Evolutionary conservation across 2,113 vertebrate species (phyloP).

Genomic region (Seriola aureovittata): DNA sequence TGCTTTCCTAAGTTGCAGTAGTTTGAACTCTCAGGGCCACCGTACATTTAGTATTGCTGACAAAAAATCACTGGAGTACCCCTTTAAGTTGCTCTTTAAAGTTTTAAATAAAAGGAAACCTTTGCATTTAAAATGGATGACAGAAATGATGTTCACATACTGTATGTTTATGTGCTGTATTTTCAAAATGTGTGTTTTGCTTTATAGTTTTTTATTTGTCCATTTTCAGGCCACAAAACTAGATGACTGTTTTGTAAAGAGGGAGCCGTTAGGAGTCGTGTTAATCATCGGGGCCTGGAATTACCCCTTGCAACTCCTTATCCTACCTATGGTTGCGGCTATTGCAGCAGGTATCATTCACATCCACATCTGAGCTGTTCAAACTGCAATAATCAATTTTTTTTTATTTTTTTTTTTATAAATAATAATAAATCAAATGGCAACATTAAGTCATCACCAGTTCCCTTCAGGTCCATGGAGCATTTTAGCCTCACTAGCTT

Average conservation of each 20-base stretch:
- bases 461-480: too few species aligned
- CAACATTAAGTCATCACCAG: too few species aligned
- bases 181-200: neutral
- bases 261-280: slow-evolving; percentile 83
- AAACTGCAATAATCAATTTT: neutral
- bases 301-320: slow-evolving; percentile 83
- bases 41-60: too few species aligned
- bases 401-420: neutral
- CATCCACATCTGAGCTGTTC: neutral
- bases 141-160: neutral
- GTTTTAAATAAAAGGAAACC: too few species aligned
- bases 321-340: slow-evolving; percentile 80
- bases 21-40: too few species aligned
- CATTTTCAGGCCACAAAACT: slow-evolving; percentile 80
- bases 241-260: slow-evolving; percentile 80
- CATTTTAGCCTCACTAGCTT: too few species aligned
- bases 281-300: slow-evolving; percentile 86
- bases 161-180: neutral
- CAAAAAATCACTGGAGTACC: too few species aligned
- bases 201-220: neutral
- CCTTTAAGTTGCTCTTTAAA: too few species aligned
- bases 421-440: neutral
- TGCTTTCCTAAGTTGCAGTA: too few species aligned
- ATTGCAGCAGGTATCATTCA: slow-evolving; percentile 83
- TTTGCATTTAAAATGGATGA: neutral